phyloP scores from a whole-genome alignment of 2,797 vertebrate species.

The Lithobates sylvaticus region DNA sequence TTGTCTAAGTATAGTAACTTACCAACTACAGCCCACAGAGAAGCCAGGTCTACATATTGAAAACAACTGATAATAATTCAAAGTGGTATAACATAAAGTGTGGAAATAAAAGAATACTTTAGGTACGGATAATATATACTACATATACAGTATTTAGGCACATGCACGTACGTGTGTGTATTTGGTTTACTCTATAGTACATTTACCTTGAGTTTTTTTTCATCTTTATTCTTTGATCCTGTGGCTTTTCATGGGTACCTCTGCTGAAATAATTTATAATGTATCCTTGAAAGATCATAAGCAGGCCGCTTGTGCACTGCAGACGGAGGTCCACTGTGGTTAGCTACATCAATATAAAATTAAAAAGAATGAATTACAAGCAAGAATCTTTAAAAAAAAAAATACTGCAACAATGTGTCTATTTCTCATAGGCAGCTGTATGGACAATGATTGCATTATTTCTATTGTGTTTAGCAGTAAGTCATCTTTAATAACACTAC shows the following conservation, averaged over 20 bases:
- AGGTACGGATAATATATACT: background rate
- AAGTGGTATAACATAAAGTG: background rate
- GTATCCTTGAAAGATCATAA: conserved; percentile 34
- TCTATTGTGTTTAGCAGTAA: background rate
- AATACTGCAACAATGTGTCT: background rate
- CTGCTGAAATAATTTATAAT: conserved; percentile 40
- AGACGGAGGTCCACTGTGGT: conserved; percentile 37
- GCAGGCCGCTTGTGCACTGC: background rate
- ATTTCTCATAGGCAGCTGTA: background rate
- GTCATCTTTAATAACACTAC: background rate
- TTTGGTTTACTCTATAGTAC: background rate
- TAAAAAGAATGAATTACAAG: conserved; percentile 44
- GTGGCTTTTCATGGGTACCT: conserved; percentile 6
- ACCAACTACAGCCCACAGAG: no score
- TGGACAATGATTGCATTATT: background rate
- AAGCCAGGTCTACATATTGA: no score
- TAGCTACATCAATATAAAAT: conserved; percentile 53
- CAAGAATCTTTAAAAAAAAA: background rate
- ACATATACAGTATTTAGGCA: background rate
- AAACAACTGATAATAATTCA: no score
- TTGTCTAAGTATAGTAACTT: no score
- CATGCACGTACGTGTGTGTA: background rate
- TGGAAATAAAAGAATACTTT: background rate
- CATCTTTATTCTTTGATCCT: conserved; percentile 34
- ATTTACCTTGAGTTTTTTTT: conserved; percentile 2